Evolutionary conservation across 1,140 invertebrate species (phyloP).

Genomic region (Daktulosphaira vitifoliae): DNA sequence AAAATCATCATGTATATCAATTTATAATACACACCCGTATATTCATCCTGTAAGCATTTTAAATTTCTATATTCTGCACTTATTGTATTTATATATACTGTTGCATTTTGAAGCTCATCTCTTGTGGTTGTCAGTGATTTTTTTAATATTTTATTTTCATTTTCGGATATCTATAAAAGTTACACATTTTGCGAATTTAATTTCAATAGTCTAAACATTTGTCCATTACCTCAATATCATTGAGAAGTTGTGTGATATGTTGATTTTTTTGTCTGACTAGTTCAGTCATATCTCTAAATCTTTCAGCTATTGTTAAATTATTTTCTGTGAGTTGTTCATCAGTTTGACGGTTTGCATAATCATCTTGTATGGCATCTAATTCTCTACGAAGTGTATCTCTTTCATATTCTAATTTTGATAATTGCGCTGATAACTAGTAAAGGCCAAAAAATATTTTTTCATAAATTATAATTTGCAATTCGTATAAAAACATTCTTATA

Average conservation of each 20-base stretch:
- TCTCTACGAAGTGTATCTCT: slow-evolving; percentile 45
- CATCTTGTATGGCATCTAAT: slow-evolving; percentile 40
- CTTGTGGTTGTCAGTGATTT: slow-evolving; percentile 51
- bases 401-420: slow-evolving; percentile 48
- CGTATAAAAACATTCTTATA: slow-evolving; percentile 19
- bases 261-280: slow-evolving; percentile 53
- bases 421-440: slow-evolving; percentile 42
- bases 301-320: slow-evolving; percentile 37
- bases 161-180: slow-evolving; percentile 43
- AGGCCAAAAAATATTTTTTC: slow-evolving; percentile 10
- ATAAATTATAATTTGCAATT: slow-evolving; percentile 27
- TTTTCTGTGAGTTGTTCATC: slow-evolving; percentile 23
- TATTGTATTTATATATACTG: slow-evolving; percentile 38
- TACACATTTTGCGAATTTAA: too few relatives aligned
- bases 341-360: slow-evolving; percentile 37
- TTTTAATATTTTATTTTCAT: slow-evolving; percentile 55
- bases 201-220: neutral
- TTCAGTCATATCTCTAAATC: slow-evolving; percentile 48
- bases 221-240: slow-evolving; percentile 53
- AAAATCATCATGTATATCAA: too few relatives aligned
- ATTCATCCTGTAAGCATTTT: slow-evolving; percentile 27
- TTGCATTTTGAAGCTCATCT: slow-evolving; percentile 57
- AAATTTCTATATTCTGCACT: slow-evolving; percentile 26
- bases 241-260: slow-evolving; percentile 56
- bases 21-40: slow-evolving; percentile 2